Conservation (phyloP, 2,888 invertebrate genomes). For the Terebella lapidaria region DNA sequence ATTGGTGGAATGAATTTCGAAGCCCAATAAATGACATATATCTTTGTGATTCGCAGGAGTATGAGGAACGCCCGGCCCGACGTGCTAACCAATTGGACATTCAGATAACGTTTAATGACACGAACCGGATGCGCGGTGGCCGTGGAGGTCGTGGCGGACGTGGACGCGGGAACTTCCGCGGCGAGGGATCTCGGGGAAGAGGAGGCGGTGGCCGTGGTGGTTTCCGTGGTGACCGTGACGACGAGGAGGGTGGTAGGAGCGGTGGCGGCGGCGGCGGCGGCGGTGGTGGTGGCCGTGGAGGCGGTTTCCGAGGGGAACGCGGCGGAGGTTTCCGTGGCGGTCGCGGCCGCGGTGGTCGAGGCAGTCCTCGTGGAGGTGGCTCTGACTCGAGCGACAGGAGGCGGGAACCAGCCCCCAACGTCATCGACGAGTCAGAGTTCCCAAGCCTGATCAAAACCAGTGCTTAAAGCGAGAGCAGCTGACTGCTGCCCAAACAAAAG, state of each 20-base stretch:
- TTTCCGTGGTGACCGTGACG: conserved; percentile 17
- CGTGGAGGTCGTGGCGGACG: conserved; percentile 28
- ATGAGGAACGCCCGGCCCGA: conserved; percentile 29
- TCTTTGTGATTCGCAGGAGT: conserved; percentile 2
- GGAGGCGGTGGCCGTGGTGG: conserved; percentile 16
- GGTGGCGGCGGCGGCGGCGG: conserved; percentile 18
- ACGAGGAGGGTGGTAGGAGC: conserved; percentile 14
- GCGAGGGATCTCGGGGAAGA: conserved; percentile 20
- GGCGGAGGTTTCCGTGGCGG: conserved; percentile 10
- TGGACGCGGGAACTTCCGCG: conserved; percentile 21
- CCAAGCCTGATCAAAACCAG: conserved; percentile 67
- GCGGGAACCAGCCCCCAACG: conserved; percentile 64
- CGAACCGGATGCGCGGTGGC: conserved; percentile 38
- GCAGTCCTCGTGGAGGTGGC: conserved; percentile 14
- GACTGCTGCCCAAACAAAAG: background rate
- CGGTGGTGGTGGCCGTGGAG: conserved; percentile 25
- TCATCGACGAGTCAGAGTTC: conserved; percentile 93
- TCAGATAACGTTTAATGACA: conserved; percentile 50
- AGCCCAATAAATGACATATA: no score
- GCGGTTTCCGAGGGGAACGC: conserved; percentile 21
- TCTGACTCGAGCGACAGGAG: conserved; percentile 23
- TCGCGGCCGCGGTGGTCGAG: conserved; percentile 13
- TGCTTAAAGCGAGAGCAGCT: background rate
- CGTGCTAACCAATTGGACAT: conserved; percentile 44
- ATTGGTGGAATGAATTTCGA: no score